A percentile compares a stretch with the other conserved stretches of the same genome.
Evolutionary conservation across 2,888 invertebrate genomes (phyloP).

Genomic region (Mythimna loreyi): DNA sequence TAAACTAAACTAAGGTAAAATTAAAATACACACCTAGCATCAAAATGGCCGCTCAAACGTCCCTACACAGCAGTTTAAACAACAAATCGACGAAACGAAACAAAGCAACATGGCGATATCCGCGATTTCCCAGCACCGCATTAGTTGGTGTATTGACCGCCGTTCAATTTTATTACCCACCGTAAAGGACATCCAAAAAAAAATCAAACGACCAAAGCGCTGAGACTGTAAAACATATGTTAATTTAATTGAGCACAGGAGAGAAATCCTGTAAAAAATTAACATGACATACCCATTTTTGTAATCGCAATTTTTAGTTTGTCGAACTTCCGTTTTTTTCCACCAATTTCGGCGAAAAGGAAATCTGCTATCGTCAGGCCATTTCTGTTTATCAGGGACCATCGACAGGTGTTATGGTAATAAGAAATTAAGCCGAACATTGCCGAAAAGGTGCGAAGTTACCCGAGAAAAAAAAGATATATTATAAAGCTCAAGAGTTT

Average conservation of each 20-base stretch:
- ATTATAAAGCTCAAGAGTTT: no score
- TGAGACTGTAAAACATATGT: slow-evolving; percentile 76
- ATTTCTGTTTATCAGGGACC: slow-evolving; percentile 42
- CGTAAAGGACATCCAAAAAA: slow-evolving; percentile 79
- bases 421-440: slow-evolving; percentile 41
- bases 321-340: slow-evolving; percentile 26
- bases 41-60: slow-evolving; percentile 23
- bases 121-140: slow-evolving; percentile 48
- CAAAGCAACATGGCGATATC: slow-evolving; percentile 50
- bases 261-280: slow-evolving; percentile 55
- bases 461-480: background rate
- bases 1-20: slow-evolving; percentile 15
- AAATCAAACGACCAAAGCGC: slow-evolving; percentile 71
- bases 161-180: slow-evolving; percentile 80
- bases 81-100: slow-evolving; percentile 36
- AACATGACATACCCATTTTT: slow-evolving; percentile 48
- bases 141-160: slow-evolving; percentile 74
- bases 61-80: slow-evolving; percentile 37
- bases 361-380: slow-evolving; percentile 17
- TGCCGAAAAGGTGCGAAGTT: slow-evolving; percentile 23
- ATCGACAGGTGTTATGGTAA: slow-evolving; percentile 51
- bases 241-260: slow-evolving; percentile 77
- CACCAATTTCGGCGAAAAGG: slow-evolving; percentile 10
- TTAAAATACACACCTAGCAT: background rate
- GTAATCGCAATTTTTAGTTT: slow-evolving; percentile 42